Evolutionary conservation across 2,888 invertebrate species (phyloP).

Genomic region (Eupithecia pulchellata): DNA sequence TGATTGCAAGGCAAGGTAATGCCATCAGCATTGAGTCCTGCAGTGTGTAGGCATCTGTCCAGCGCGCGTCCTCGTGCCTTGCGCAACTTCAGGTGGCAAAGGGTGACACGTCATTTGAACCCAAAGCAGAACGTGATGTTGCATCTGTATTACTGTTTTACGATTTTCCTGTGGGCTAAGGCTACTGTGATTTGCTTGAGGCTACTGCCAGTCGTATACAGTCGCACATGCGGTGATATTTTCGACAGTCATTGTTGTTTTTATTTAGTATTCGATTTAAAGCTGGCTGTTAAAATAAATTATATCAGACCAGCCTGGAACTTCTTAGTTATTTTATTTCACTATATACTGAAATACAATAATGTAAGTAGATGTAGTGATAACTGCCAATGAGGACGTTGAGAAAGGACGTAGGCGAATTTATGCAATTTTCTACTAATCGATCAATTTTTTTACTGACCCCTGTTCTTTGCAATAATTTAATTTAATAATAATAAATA

Average conservation of each 20-base stretch:
- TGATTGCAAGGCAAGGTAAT: conserved; percentile 45
- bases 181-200: conserved; percentile 37
- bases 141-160: conserved; percentile 71
- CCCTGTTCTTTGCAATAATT: background rate
- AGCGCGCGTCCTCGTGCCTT: conserved; percentile 68
- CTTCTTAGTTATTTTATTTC: background rate
- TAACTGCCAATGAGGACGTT: background rate
- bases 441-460: background rate
- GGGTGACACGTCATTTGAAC: conserved; percentile 68
- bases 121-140: conserved; percentile 66
- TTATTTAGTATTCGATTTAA: conserved; percentile 10
- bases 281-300: background rate
- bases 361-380: background rate
- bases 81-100: conserved; percentile 59
- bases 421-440: background rate
- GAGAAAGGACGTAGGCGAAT: too few relatives aligned
- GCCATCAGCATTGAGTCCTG: conserved; percentile 54
- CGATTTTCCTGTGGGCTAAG: conserved; percentile 69
- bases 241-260: background rate
- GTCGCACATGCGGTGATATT: conserved; percentile 47
- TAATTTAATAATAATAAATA: too few relatives aligned
- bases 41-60: conserved; percentile 22
- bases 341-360: background rate
- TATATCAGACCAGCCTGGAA: background rate
- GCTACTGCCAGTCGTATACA: conserved; percentile 47